These are phyloP conservation scores for Patella vulgata DNA, from an alignment of 1,140 invertebrate genomes.

Conservation along the genomic window DNA sequence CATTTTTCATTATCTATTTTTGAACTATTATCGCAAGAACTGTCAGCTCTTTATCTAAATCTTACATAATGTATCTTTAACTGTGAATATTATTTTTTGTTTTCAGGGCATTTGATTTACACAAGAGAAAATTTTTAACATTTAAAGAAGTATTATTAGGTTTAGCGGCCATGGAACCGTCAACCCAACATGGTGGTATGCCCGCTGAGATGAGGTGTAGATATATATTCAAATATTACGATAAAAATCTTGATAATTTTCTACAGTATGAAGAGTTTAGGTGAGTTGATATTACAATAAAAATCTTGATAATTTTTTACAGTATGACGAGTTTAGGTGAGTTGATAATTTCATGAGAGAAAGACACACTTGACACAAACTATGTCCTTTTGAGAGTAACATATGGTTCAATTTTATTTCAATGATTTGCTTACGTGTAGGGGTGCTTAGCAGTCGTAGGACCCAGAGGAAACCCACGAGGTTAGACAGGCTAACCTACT, in stretches of 20 bases:
- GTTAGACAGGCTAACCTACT: no score
- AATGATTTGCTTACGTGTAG: no score
- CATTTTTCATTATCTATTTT: no score
- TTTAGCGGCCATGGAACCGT: slow-evolving; percentile 70
- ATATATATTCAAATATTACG: slow-evolving; percentile 72
- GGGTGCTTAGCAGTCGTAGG: no score
- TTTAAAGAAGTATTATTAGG: slow-evolving; percentile 69
- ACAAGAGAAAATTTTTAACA: slow-evolving; percentile 57
- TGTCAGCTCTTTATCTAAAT: no score
- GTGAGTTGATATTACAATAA: no score
- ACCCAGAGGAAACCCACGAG: no score
- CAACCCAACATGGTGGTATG: slow-evolving; percentile 71
- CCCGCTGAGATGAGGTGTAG: slow-evolving; percentile 71
- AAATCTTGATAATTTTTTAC: background rate
- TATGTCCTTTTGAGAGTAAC: no score
- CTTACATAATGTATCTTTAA: no score
- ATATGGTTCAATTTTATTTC: no score
- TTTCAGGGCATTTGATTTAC: slow-evolving; percentile 67
- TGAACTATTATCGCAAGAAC: no score
- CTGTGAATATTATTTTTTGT: background rate
- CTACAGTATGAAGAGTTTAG: slow-evolving; percentile 66
- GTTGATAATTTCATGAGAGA: background rate
- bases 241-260: slow-evolving; percentile 65
- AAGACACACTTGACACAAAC: no score
- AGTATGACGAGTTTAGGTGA: background rate